Evolutionary conservation across 2,113 vertebrate species (phyloP).

Genomic region (Phyllopteryx taeniolatus): DNA sequence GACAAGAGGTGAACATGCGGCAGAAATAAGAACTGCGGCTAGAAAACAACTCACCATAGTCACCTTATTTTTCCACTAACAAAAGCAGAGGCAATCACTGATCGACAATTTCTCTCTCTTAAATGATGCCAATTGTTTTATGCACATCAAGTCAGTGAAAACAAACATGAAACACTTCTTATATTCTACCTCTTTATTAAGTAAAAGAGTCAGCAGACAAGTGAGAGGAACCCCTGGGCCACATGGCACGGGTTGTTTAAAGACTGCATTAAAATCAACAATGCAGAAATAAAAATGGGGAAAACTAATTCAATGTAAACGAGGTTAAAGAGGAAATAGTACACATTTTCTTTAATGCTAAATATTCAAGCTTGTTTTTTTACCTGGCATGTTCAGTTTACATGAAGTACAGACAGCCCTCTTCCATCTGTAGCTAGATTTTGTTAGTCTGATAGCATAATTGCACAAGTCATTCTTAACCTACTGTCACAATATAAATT

Average conservation of each 20-base stretch:
- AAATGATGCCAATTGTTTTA: not conserved
- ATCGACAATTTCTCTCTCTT: not conserved
- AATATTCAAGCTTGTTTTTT: slow-evolving; percentile 9
- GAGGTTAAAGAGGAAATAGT: slow-evolving; percentile 4
- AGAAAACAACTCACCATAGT: slow-evolving; percentile 57
- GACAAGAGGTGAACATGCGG: slow-evolving; percentile 14
- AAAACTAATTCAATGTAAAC: not conserved
- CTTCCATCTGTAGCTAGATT: slow-evolving; percentile 13
- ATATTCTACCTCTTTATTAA: slow-evolving; percentile 83
- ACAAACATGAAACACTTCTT: slow-evolving; percentile 7
- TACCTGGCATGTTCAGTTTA: not conserved
- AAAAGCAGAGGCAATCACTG: not conserved
- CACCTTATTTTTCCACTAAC: slow-evolving; percentile 41
- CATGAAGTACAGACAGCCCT: not conserved
- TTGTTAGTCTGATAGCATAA: not conserved
- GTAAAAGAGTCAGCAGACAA: slow-evolving; percentile 55
- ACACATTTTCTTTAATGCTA: not conserved
- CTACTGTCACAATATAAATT: not conserved
- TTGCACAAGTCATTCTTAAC: not conserved
- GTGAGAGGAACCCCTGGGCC: slow-evolving; percentile 51
- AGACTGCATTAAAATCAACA: slow-evolving; percentile 37
- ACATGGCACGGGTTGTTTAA: slow-evolving; percentile 36
- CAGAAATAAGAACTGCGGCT: slow-evolving; percentile 54
- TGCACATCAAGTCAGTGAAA: not conserved
- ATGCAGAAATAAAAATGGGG: slow-evolving; percentile 26